Evolutionary conservation across 2,888 invertebrate genomes (phyloP), one percentile per base, ranked within the genome.

Genomic region (Thereva nobilitata): DNA sequence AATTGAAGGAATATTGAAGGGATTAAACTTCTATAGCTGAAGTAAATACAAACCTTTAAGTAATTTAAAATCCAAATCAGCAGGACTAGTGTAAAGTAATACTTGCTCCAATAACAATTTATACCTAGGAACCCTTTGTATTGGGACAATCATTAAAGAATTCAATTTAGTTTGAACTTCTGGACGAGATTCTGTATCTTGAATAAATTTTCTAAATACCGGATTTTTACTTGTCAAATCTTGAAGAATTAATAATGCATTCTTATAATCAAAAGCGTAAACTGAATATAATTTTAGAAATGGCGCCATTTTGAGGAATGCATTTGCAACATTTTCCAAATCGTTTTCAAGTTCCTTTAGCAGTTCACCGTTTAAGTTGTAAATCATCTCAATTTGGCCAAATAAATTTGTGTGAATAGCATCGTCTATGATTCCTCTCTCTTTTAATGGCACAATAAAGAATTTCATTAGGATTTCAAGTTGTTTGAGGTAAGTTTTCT

Each of bases 41-140:
- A 7, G 12, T n/a, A 35, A 5, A 23, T 53, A n/a, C 7, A 9
- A 74, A 86, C 86, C 84, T 76, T 83, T 82, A 0, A 87, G 76
- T 9, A 80, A 74, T 68, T 78, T 78, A 73, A 85, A 86, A 73
- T 88, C 86, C 47, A 81, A 79, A 75, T 88, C 86, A 8, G 82
- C 82, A 10, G 79, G 78, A 49, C 84, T 79, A 0, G 89, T 88
- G 71, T 87, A 84, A 37, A 84, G 81, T 38, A 89, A 74, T 6
- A 92, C 84, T 76, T 91, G 89, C 74, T 87, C 86, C 57, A 92
- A 78, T 9, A 92, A 80, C 50, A 92, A 80, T 74, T 88, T 87
- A 76, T 92, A 92, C 56, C 91, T 84, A 1, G 92, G 92, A 59
- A 92, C 85, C 73, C 92, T 82, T 77, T 92, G 92, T 72, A 92